phyloP scores from a whole-genome alignment of 2,113 vertebrate genomes.

The Thermophis baileyi region DNA sequence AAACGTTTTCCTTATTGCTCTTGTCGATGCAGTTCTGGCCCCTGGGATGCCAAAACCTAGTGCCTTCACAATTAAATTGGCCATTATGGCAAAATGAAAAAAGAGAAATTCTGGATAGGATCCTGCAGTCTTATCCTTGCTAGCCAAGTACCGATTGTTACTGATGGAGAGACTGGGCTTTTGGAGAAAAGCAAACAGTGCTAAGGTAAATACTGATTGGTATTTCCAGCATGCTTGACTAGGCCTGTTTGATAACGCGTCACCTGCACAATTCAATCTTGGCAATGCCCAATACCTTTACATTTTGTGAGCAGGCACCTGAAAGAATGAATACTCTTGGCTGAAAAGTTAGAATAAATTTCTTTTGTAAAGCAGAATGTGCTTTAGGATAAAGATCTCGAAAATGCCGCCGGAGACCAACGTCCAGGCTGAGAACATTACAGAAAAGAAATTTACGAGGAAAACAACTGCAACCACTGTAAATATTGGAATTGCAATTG shows the following conservation, averaged over 20 bases:
- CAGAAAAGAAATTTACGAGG: background rate
- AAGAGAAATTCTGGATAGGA: background rate
- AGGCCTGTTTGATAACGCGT: background rate
- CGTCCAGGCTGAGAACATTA: background rate
- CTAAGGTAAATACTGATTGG: background rate
- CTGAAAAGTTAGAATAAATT: no score
- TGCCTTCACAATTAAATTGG: background rate
- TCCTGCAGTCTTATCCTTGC: background rate
- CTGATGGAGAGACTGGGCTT: background rate
- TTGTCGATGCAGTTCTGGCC: fast-evolving
- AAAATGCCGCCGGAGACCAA: background rate
- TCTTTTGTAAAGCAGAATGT: background rate
- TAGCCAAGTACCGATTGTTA: background rate
- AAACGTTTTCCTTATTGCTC: background rate
- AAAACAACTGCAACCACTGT: background rate
- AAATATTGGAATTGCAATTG: background rate
- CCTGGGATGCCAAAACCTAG: fast-evolving
- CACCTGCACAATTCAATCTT: background rate
- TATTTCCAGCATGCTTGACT: background rate
- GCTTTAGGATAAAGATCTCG: background rate
- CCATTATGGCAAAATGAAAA: background rate
- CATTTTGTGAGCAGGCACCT: background rate
- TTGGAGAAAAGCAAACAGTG: background rate
- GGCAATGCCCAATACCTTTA: background rate
- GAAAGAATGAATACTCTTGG: no score